Conservation (phyloP, 2,797 vertebrate genomes). For the Rousettus madagascariensis region DNA sequence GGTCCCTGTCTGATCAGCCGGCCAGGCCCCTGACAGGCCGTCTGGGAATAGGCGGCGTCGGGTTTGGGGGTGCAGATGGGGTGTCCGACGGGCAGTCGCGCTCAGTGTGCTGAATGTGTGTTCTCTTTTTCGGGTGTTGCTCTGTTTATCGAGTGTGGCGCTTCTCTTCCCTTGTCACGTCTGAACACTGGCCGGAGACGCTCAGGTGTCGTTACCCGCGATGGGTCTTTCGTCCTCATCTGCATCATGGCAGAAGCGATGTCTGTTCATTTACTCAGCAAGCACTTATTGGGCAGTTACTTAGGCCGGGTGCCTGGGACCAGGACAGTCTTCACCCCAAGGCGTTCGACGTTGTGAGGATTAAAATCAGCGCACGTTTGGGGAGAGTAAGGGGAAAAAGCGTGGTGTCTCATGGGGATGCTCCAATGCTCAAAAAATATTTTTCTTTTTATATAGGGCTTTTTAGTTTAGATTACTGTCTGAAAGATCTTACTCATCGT, state of each 20-base stretch:
- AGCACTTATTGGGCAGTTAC: background rate
- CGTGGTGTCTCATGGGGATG: background rate
- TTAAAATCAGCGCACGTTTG: background rate
- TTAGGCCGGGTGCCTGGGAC: background rate
- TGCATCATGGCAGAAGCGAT: background rate
- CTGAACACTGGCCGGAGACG: background rate
- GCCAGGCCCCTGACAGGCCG: no score
- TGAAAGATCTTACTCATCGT: background rate
- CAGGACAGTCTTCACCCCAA: background rate
- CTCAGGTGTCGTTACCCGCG: background rate
- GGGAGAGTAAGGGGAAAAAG: background rate
- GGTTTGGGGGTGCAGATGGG: background rate
- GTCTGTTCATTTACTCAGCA: background rate
- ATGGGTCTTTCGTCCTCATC: background rate
- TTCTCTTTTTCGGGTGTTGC: background rate
- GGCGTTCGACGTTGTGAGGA: background rate
- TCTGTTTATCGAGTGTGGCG: background rate
- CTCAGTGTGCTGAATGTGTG: fast-evolving
- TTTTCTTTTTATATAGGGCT: background rate
- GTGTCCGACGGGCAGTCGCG: background rate
- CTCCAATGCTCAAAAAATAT: background rate
- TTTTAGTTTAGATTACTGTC: background rate
- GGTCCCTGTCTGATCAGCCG: no score
- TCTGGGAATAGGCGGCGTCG: background rate
- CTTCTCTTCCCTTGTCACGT: background rate